Conservation (phyloP, 1,140 invertebrate species). For the Anastatus disparis region DNA sequence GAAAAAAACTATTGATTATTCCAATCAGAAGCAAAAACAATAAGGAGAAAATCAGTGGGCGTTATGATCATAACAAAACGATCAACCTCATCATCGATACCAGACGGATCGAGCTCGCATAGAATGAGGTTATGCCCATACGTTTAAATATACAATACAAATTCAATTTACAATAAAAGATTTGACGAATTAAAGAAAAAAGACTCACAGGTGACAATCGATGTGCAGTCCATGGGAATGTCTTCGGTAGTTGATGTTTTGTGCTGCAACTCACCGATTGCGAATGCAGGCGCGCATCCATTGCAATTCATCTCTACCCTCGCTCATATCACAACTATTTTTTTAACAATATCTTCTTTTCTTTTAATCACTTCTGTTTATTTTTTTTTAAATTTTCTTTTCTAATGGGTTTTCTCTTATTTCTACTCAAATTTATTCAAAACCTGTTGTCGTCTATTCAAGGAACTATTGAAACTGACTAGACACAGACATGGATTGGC, state of each 20-base stretch:
- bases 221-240: constrained; percentile 58
- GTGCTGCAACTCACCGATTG: constrained; percentile 1
- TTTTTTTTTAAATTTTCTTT: background rate
- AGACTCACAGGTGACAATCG: constrained; percentile 65
- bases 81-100: background rate
- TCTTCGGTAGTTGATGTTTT: constrained; percentile 49
- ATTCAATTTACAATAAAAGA: constrained; percentile 53
- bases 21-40: too few species aligned
- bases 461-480: background rate
- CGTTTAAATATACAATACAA: constrained; percentile 23
- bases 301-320: constrained; percentile 59
- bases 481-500: too few species aligned
- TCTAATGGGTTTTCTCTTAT: background rate
- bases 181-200: constrained; percentile 41
- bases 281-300: constrained; percentile 53
- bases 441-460: background rate
- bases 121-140: constrained; percentile 2
- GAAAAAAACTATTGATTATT: too few species aligned
- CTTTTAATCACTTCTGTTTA: background rate
- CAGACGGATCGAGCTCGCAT: constrained; percentile 29
- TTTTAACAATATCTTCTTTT: background rate
- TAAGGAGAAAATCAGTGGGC: background rate
- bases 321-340: constrained; percentile 13
- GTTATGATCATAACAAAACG: constrained; percentile 8
- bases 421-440: background rate